These are phyloP conservation scores for Chrysocyon brachyurus DNA, from an alignment of 2,797 vertebrate species.

Conservation along the genomic window DNA sequence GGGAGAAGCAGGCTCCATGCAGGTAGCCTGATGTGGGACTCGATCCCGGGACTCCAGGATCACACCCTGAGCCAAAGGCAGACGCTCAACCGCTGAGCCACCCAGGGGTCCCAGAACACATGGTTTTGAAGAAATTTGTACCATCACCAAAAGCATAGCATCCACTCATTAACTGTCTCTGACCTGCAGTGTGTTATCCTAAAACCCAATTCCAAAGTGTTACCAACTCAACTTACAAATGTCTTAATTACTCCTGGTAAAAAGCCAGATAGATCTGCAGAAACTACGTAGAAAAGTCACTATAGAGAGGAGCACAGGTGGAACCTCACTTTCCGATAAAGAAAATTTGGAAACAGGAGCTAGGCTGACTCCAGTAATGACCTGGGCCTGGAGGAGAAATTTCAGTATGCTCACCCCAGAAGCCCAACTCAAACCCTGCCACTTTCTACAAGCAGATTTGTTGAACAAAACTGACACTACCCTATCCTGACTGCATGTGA, in stretches of 20 bases:
- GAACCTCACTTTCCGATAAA: conserved; percentile 90
- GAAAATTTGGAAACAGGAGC: conserved; percentile 91
- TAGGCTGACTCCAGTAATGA: conserved; percentile 90
- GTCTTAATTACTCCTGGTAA: conserved; percentile 86
- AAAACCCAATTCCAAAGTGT: conserved; percentile 85
- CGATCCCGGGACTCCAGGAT: no score
- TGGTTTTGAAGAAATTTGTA: conserved; percentile 75
- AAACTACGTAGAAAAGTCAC: conserved; percentile 90
- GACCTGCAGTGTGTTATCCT: conserved; percentile 89
- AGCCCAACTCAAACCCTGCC: conserved; percentile 86
- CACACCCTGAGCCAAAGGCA: no score
- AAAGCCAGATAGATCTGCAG: conserved; percentile 88
- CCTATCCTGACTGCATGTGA: neutral
- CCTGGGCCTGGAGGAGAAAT: conserved; percentile 88
- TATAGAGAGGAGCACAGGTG: conserved; percentile 91
- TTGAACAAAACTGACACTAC: conserved; percentile 83
- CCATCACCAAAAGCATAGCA: conserved; percentile 79
- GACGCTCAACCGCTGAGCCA: no score
- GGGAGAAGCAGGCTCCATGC: no score
- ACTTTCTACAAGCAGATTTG: conserved; percentile 85
- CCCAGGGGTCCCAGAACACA: neutral
- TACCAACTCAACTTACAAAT: conserved; percentile 76
- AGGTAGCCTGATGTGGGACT: no score
- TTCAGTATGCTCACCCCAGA: conserved; percentile 84
- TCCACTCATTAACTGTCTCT: conserved; percentile 89